Conservation (phyloP, 23 tunicate genomes). For the Halocynthia roretzi region DNA sequence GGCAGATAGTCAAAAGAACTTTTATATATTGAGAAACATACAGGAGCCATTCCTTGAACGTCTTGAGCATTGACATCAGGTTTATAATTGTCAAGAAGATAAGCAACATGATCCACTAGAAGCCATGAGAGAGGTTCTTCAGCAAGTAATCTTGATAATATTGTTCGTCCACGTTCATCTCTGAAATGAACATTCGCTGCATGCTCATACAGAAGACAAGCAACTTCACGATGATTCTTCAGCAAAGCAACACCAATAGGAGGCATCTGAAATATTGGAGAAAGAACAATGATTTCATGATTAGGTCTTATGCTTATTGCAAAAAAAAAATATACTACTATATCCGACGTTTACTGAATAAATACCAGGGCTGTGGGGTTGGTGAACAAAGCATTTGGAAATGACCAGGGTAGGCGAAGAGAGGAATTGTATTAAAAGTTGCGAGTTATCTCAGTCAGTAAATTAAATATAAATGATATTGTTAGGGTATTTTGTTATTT, state of each 20-base stretch:
- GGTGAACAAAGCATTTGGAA: background rate
- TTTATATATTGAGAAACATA: conserved; percentile 15
- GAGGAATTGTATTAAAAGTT: too few species aligned
- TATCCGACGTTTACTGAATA: background rate
- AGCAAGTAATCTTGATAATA: conserved; percentile 74
- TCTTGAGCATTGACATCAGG: conserved; percentile 90
- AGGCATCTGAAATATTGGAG: conserved; percentile 68
- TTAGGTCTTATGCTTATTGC: too few species aligned
- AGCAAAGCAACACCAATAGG: conserved; percentile 95
- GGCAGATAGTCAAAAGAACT: too few species aligned
- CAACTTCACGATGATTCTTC: conserved; percentile 86
- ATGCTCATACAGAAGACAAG: conserved; percentile 68
- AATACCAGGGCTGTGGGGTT: too few species aligned
- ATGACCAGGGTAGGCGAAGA: too few species aligned
- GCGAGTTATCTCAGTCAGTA: too few species aligned
- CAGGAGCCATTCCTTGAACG: conserved; percentile 88
- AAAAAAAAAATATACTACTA: background rate
- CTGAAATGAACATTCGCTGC: conserved; percentile 82
- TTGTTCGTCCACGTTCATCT: conserved; percentile 92
- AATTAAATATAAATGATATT: too few species aligned
- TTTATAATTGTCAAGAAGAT: conserved; percentile 45
- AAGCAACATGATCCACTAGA: conserved; percentile 63
- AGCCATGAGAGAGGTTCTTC: conserved; percentile 79
- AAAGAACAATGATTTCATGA: too few species aligned
- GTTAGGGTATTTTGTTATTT: too few species aligned